Base-by-base conservation (phyloP, 2,113 vertebrate genomes). In the Isichthys henryi region DNA sequence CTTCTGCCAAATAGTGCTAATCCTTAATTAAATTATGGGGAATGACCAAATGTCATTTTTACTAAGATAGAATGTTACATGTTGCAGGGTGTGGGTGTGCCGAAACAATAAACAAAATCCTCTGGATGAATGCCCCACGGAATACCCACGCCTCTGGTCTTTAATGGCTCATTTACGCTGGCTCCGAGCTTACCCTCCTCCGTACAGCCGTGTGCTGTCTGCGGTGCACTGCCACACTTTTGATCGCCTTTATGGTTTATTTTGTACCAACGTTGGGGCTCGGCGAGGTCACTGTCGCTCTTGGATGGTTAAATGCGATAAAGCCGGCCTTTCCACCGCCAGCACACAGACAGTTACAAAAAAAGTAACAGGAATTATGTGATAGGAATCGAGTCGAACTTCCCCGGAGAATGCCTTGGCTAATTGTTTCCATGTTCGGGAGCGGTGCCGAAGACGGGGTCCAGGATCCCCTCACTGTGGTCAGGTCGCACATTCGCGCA, bases 381-480 rank as follows among this genome's bases (percentile, higher is more conserved):
- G 92, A 91, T 94, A 90, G 88, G 74, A 92, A 89, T 89, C 91
- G 66, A 49, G 56, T 88, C 86, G 19, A 27, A 87, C 91, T 91
- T 92, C 88, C 48, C 87, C 27, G 43, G 89, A 88, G 87, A 58
- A 66, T 56, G 91, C 90, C 91, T 88, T 31, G 83, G 89, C 91
- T 91, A 93, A 94, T 91, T 91, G 92, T 93, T 94, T 94, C 91
- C 94, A 93, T 91, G 90, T 74, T 13, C 52, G 90, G 27, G 86
- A 90, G 82, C 90, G 88, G 74, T 56, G 88, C 82, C 66, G 91
- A 86, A 85, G 45, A 39, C 19, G 8, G 13, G 48, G 48, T 82
- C 66, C 35, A 6, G 27, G 58, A 23, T 70, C 39, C 23, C 19
- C 17, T 70, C 4, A 15, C 58, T 31, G 35, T 31, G 43, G 43